Base-by-base conservation (phyloP, 2,888 invertebrate species). In the Hesperia comma region DNA sequence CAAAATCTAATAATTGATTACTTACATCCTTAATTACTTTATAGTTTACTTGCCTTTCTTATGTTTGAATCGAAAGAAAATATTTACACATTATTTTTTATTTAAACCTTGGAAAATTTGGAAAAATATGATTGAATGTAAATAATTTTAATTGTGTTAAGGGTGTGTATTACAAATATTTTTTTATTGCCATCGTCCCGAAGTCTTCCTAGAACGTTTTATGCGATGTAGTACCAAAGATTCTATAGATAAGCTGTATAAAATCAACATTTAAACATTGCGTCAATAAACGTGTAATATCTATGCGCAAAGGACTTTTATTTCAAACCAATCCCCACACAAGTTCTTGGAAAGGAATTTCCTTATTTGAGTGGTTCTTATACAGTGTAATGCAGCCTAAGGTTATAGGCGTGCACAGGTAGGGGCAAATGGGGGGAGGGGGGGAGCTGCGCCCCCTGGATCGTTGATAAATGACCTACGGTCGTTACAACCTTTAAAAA, bases 201-300 rank as follows among this genome's bases (percentile, higher is more conserved):
- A 68, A 63, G 70, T 70, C 70, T 70, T 70, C 70, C 70, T 69
- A 63, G 49, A 70, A 69, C 62, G 56, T 61, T 63, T 63, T 64
- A 61, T 57, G 70, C 66, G 67, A 69, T 61, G 62, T 69, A 49
- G 58, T 70, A 70, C 70, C 70, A 70, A 70, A 70, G 70, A 70
- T 67, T 56, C 40, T 33, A 21, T 54, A 5, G 26, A 46, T 53
- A 51, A 57, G 26, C 40, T 61, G 10, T 49, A 19, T 63, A 33
- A 57, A 58, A 53, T 53, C n/a, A 40, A 54, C 19, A 54, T 40
- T 41, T 51, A 53, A 49, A 51, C 51, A 51, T 49, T 51, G 51
- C 32, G 43, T 62, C 55, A 62, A 62, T 62, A 62, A 62, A 62
- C 17, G n/a, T 62, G 51, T 55, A 43, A 41, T 19, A 43, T 53